Evolutionary conservation across 2,113 vertebrate species (phyloP), one percentile per base, ranked within the genome.

Genomic region (Colistium nudipinnis): DNA sequence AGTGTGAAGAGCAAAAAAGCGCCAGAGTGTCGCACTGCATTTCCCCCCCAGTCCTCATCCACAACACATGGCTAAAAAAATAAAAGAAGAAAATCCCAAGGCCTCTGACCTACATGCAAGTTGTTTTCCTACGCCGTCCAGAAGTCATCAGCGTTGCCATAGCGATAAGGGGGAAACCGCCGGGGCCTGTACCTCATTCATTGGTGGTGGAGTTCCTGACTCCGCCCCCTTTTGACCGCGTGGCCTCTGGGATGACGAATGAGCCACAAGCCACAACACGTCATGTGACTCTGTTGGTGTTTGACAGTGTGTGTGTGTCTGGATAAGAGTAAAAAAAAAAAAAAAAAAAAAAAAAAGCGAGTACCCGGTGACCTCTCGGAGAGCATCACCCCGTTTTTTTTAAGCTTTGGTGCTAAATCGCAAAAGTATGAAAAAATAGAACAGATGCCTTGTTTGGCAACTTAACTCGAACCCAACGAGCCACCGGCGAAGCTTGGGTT

Each of bases 211-310:
- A 22, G 17, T 0, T 59, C 39, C 55, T 8, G 10, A 70, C 60
- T 31, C 55, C 33, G n/a, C 39, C 39, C 49, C 44, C 36, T 56
- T 12, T 56, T 74, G 74, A 79, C 81, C 73, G 61, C 31, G 79
- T 80, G 68, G 20, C 78, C 62, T 76, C 36, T n/a, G 57, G 19
- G 52, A 66, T 76, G 82, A 88, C 75, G 66, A 80, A 83, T 69
- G 8, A 17, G n/a, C 63, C 60, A n/a, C 65, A 17, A 68, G 52
- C 62, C 43, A n/a, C n/a, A 20, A 36, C 22, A 7, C 65, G 75
- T 83, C 85, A 78, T 17, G 19, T 80, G 87, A 77, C 71, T 75
- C 69, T 22, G 36, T 62, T 81, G 76, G 69, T 76, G 80, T 88
- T 83, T 88, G 73, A 41, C 67, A 48, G 36, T 47, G 4, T 41